Evolutionary conservation across 1,140 invertebrate species (phyloP).

Genomic region (Tetramorium parvispinum): DNA sequence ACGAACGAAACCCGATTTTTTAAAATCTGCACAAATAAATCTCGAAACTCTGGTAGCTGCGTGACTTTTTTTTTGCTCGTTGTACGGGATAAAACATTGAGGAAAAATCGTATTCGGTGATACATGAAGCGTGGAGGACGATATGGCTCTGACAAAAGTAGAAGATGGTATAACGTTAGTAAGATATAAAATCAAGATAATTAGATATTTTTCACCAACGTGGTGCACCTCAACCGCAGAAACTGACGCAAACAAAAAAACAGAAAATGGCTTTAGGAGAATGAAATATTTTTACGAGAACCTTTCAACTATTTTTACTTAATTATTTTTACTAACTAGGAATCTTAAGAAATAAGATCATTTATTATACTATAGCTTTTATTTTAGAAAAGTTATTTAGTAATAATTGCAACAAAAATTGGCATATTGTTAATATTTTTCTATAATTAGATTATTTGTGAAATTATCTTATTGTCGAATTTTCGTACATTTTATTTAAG

Average conservation of each 20-base stretch:
- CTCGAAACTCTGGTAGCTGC: not conserved
- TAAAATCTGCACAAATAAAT: slow-evolving; percentile 31
- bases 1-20: not conserved
- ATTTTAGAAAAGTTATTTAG: slow-evolving; percentile 7
- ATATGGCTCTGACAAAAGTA: not conserved
- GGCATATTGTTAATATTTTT: not conserved
- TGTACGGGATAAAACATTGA: not conserved
- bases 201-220: not conserved
- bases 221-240: not conserved
- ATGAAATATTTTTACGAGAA: slow-evolving; percentile 1
- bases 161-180: not conserved
- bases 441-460: not conserved
- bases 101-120: not conserved
- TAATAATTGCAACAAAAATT: not conserved
- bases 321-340: no score
- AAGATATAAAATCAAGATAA: not conserved
- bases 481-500: not conserved
- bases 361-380: not conserved
- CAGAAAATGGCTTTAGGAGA: not conserved
- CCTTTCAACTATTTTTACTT: not conserved
- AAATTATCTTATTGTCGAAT: not conserved
- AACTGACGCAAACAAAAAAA: not conserved
- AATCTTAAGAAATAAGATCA: not conserved
- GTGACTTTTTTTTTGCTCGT: not conserved
- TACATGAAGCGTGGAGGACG: not conserved